phyloP scores from a whole-genome alignment of 2,888 invertebrate genomes.

The Pollenia amentaria region DNA sequence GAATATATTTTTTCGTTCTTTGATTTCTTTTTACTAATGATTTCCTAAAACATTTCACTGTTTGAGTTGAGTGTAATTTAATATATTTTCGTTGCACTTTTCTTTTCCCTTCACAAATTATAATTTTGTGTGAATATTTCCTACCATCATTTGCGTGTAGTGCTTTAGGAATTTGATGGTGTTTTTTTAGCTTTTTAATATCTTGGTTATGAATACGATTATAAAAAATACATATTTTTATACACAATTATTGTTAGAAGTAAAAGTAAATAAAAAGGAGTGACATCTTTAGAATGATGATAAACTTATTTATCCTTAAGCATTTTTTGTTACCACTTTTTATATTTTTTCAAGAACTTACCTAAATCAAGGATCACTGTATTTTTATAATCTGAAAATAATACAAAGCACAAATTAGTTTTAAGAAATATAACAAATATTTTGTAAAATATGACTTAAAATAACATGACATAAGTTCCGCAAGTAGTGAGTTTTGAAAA shows the following conservation, averaged over 20 bases:
- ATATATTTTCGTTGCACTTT: neutral
- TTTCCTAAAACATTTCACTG: constrained; percentile 61
- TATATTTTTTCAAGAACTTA: neutral
- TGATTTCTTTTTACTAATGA: constrained; percentile 40
- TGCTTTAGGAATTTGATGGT: neutral
- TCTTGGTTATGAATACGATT: neutral
- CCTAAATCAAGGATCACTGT: neutral
- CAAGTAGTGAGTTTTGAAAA: too few relatives aligned
- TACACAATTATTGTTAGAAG: too few relatives aligned
- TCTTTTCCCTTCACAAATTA: neutral
- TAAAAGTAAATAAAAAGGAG: too few relatives aligned
- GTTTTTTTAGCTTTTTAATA: neutral
- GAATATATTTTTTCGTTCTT: neutral
- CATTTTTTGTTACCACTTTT: neutral
- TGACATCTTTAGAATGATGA: too few relatives aligned
- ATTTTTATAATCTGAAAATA: neutral
- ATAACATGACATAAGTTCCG: too few relatives aligned
- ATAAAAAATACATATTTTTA: too few relatives aligned
- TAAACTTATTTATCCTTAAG: too few relatives aligned
- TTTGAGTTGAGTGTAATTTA: constrained; percentile 17
- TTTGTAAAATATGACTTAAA: too few relatives aligned
- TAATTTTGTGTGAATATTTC: neutral
- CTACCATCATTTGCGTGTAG: neutral
- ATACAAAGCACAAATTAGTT: too few relatives aligned
- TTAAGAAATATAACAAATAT: too few relatives aligned